These are phyloP conservation scores for Ambastaia sidthimunki DNA, from an alignment of 2,797 vertebrate species.

Conservation along the genomic window DNA sequence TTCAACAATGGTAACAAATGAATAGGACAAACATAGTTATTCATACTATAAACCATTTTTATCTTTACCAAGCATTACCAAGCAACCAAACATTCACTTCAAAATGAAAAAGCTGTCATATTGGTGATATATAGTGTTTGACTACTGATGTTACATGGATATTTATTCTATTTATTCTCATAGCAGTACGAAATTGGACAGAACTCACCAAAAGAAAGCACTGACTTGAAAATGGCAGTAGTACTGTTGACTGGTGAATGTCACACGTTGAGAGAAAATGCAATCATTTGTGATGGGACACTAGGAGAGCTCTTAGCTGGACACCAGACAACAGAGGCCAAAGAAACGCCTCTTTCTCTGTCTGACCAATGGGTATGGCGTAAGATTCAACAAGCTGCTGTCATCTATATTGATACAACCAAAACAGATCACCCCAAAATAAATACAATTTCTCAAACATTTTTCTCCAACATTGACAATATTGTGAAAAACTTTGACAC, in stretches of 20 bases:
- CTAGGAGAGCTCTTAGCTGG: conserved; percentile 84
- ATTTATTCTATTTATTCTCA: conserved; percentile 38
- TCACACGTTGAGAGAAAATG: conserved; percentile 76
- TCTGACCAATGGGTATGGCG: conserved; percentile 92
- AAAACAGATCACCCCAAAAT: conserved; percentile 31
- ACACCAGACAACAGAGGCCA: conserved; percentile 96
- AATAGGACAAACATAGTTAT: conserved; percentile 25
- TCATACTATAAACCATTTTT: conserved; percentile 24
- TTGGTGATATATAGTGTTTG: conserved; percentile 20
- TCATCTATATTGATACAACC: conserved; percentile 82
- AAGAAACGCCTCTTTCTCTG: conserved; percentile 98
- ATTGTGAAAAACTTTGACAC: not conserved
- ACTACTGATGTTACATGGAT: conserved; percentile 36
- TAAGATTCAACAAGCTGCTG: conserved; percentile 98
- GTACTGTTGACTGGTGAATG: conserved; percentile 74
- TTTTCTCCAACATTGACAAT: not conserved
- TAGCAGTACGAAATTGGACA: conserved; percentile 16
- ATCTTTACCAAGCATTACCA: conserved; percentile 23
- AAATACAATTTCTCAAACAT: not conserved
- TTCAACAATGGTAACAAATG: conserved; percentile 6
- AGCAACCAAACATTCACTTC: conserved; percentile 32
- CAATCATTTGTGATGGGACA: conserved; percentile 70
- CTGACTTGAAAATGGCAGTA: conserved; percentile 82
- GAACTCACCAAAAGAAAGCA: conserved; percentile 61
- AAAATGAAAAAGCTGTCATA: conserved; percentile 18